Base-by-base conservation (phyloP, 2,888 invertebrate species). In the Molorchus minor region DNA sequence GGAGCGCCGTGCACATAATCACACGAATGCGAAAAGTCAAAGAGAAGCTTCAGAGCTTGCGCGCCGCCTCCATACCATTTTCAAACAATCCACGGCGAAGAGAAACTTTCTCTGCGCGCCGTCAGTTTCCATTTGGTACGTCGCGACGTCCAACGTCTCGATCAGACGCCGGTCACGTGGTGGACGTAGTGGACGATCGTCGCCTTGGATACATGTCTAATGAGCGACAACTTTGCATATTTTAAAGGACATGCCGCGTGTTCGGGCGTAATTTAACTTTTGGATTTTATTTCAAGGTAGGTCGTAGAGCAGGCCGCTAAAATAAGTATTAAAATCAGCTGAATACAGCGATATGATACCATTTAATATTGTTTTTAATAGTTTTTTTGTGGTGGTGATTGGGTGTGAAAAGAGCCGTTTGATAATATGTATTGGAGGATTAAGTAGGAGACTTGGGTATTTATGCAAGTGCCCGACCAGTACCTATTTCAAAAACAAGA, bases 111-210 rank as follows among this genome's bases (percentile, higher is more conserved):
- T 41, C 29, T 25, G 36, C 41, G 20, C n/a, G 40, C 41, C 13
- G 52, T 38, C 58, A 62, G 62, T 62, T 35, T 21, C 45, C 20
- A 44, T 40, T 51, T 29, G 36, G 25, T 49, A 43, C 62, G 56
- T 21, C 62, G 62, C 59, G 62, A 56, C 62, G 62, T 20, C 49
- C 43, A 53, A 62, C 59, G 59, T 52, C 12, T 15, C 29, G 1
- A n/a, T 20, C 15, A 19, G 29, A 41, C 41, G 40, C 40, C 25
- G 5, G 52, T 52, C 52, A 52, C 52, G 56, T 52, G 52, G 57
- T 33, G 20, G 49, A 41, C 56, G 49, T 56, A 12, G 40, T 56
- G 29, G 25, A 16, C 29, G 44, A 51, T 17, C 57, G 49, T 51
- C 36, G 8, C 19, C 51, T 25, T 44, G 51, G 36, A 7, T 33